Percentiles rank a stretch among this genome's conserved stretches.
Conservation (phyloP, 2,113 vertebrate genomes). For the Erinaceus europaeus region DNA sequence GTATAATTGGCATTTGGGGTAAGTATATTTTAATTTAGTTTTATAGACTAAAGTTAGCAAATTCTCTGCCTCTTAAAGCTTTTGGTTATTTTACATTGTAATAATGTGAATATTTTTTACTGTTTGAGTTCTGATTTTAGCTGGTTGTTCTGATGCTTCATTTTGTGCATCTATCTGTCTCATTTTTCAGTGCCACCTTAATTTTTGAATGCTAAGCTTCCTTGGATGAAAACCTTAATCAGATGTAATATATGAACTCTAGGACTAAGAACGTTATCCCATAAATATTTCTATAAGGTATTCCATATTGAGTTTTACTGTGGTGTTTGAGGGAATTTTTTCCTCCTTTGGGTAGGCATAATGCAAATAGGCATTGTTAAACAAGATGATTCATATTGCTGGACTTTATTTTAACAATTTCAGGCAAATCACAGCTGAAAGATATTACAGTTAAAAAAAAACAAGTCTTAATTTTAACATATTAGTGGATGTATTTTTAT, state of each 20-base stretch:
- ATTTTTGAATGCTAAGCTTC: conserved; percentile 62
- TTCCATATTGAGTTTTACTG: conserved; percentile 29
- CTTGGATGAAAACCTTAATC: conserved; percentile 76
- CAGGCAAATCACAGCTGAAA: conserved; percentile 8
- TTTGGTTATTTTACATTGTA: not conserved
- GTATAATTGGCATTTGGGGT: conserved; percentile 75
- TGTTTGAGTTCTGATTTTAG: conserved; percentile 22
- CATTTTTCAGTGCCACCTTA: conserved; percentile 50
- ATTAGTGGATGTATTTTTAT: not conserved
- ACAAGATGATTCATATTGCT: conserved; percentile 28
- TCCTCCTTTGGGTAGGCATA: not conserved
- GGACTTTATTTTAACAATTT: conserved; percentile 25
- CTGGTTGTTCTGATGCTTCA: conserved; percentile 42
- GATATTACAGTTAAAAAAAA: conserved; percentile 36
- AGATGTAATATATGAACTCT: conserved; percentile 63
- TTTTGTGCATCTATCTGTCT: conserved; percentile 53
- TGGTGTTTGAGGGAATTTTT: conserved; percentile 58
- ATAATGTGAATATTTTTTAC: not conserved
- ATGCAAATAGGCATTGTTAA: not conserved
- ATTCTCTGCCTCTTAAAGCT: conserved; percentile 38
- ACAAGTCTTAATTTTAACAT: conserved; percentile 20
- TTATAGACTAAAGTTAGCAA: conserved; percentile 12
- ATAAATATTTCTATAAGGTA: conserved; percentile 63
- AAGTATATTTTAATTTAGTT: conserved; percentile 71
- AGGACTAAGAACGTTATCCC: conserved; percentile 69